Evolutionary conservation across 2,113 vertebrate species (phyloP), one percentile per base, ranked within the genome.

Genomic region (Plecotus auritus): DNA sequence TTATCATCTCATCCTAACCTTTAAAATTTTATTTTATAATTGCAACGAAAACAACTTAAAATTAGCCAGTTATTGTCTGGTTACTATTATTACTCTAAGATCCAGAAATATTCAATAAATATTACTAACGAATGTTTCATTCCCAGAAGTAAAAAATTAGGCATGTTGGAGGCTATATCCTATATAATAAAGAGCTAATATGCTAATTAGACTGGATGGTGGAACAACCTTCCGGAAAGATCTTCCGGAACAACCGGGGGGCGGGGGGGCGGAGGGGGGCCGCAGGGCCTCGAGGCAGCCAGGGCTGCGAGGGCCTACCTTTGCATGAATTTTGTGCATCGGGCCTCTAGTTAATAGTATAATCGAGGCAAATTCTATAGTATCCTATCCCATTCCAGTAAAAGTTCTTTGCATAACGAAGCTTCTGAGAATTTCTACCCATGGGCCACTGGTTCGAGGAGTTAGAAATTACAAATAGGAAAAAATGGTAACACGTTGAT

Each of bases 1-100:
- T 88, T 93, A 90, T 51, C 61, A 77, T 78, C 32, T 82, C 77
- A 85, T 81, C 14, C 93, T 51, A 82, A 84, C 64, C 96, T 87
- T 82, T 23, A 1, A 76, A 59, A 69, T 45, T 88, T 67, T 92
- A 42, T 88, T 88, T 95, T 59, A 78, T 85, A 94, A 70, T 95
- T 85, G 18, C 22, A 80, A 73, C 3, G 49, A 76, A 93, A 92
- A 66, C 17, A 49, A 76, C 47, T 82, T 85, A 87, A 84, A 91
- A 85, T 95, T 54, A 93, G 40, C 10, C 14, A 73, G 49, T 91
- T 83, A 85, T 16, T 83, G 10, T 91, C 80, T 47, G 18, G 66
- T 59, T 94, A 47, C 45, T 82, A 49, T 51, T 64, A 32, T 88
- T 69, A 82, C 22, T 83, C 42, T 61, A 73, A 85, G 45, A 93